phyloP scores from a whole-genome alignment of 2,113 vertebrate genomes.

The Pongo pygmaeus region DNA sequence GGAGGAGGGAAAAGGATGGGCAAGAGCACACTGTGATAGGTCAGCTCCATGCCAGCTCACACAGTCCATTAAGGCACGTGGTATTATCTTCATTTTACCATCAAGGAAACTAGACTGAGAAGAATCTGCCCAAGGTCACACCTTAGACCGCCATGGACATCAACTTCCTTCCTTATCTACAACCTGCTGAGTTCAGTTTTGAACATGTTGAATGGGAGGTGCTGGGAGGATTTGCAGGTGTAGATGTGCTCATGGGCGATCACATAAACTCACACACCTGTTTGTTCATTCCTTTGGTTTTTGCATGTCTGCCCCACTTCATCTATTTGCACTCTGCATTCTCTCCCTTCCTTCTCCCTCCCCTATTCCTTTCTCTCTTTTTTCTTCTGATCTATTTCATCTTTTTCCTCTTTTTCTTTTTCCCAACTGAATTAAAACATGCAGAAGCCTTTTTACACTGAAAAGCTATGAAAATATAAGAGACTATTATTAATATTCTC shows the following conservation, averaged over 20 bases:
- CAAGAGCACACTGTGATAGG: not conserved
- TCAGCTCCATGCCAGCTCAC: not conserved
- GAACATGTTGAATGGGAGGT: not conserved
- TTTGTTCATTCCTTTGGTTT: not conserved
- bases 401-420: not conserved
- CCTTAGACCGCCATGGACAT: not conserved
- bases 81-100: not conserved
- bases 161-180: not conserved
- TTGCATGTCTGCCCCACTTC: not conserved
- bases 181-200: not conserved
- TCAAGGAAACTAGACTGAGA: not conserved
- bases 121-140: not conserved
- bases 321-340: not conserved
- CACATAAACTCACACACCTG: not conserved
- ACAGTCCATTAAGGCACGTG: accelerated
- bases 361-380: not conserved
- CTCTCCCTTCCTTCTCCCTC: not conserved
- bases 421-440: slow-evolving; percentile 12
- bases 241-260: accelerated
- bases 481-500: not conserved
- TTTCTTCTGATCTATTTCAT: not conserved
- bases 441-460: not conserved
- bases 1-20: not conserved
- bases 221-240: not conserved
- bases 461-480: slow-evolving; percentile 4